Evolutionary conservation across 2,113 vertebrate species (phyloP).

Genomic region (Nanorana parkeri): DNA sequence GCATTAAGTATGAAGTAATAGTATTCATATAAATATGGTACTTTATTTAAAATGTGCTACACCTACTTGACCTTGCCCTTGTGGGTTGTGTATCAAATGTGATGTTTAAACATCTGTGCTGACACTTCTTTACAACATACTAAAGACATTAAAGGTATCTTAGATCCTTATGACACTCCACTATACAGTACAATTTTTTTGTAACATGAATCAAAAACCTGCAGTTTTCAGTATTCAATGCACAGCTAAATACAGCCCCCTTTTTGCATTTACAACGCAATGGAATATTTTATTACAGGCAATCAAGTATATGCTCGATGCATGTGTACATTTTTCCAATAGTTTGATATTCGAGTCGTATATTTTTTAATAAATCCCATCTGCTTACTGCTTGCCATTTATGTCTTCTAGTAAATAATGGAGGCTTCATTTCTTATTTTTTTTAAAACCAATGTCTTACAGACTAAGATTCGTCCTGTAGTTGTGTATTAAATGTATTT

Average conservation of each 20-base stretch:
- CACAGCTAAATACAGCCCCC: not conserved
- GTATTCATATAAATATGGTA: too few relatives aligned
- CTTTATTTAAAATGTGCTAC: too few relatives aligned
- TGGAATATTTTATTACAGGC: not conserved
- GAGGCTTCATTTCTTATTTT: not conserved
- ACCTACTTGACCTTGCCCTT: too few relatives aligned
- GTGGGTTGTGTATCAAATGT: too few relatives aligned
- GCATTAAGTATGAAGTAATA: too few relatives aligned
- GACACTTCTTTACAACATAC: not conserved
- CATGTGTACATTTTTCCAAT: not conserved
- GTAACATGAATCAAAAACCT: too few relatives aligned
- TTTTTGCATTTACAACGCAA: not conserved
- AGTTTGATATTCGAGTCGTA: not conserved
- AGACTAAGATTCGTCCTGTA: not conserved
- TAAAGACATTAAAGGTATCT: too few relatives aligned
- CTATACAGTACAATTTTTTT: too few relatives aligned
- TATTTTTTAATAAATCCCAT: constrained; percentile 17
- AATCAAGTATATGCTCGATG: not conserved
- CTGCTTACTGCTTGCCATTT: not conserved
- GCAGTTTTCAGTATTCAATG: too few relatives aligned
- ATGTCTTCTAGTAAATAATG: not conserved
- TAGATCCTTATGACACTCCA: too few relatives aligned
- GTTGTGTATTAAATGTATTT: constrained; percentile 1
- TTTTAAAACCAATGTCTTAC: not conserved
- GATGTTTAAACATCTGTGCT: too few relatives aligned